These are phyloP conservation scores for Dinoponera quadriceps DNA, from an alignment of 1,140 invertebrate species.

Conservation along the genomic window DNA sequence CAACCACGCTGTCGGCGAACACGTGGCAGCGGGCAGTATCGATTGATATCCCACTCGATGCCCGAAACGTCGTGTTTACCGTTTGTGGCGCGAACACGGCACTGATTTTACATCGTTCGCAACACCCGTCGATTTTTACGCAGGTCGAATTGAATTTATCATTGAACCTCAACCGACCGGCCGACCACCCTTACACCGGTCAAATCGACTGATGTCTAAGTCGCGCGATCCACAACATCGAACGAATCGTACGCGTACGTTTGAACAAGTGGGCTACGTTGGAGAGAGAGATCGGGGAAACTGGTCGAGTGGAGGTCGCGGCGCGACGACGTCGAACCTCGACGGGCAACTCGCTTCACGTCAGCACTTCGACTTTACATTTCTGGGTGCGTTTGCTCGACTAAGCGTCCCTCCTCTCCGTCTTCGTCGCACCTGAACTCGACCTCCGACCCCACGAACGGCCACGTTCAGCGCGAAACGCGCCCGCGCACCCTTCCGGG, in stretches of 20 bases:
- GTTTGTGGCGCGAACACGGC: constrained; percentile 21
- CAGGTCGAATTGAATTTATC: constrained; percentile 6
- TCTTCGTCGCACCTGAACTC: constrained; percentile 79
- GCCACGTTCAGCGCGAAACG: constrained; percentile 73
- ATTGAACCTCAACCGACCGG: background rate
- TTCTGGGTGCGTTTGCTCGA: constrained; percentile 73
- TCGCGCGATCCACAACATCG: constrained; percentile 5
- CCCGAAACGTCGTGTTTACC: constrained; percentile 16
- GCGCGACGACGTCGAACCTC: constrained; percentile 63
- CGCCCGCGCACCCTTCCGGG: constrained; percentile 80
- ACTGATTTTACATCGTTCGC: constrained; percentile 29
- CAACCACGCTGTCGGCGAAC: constrained; percentile 63
- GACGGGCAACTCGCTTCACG: constrained; percentile 70
- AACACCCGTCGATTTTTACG: background rate
- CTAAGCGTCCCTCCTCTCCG: constrained; percentile 69
- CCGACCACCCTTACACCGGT: background rate
- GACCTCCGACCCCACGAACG: constrained; percentile 78
- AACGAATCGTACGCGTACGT: background rate
- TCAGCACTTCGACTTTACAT: constrained; percentile 76
- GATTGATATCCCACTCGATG: constrained; percentile 63
- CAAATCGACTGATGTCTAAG: background rate
- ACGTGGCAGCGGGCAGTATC: constrained; percentile 59
- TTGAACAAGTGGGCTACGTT: background rate
- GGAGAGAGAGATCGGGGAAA: background rate
- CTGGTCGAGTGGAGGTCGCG: background rate